phyloP scores from a whole-genome alignment of 2,113 vertebrate genomes.

The Mus musculus region GRCm39 chr3:38247501-38248000 shows the following conservation, averaged over 20 bases:
- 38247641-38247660: neutral
- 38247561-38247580: neutral
- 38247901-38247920: neutral
- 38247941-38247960: neutral
- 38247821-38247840: too few relatives aligned
- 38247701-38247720: neutral
- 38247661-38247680: neutral
- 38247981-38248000: neutral
- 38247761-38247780: neutral
- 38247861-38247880: neutral
- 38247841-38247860: neutral
- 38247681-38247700: neutral
- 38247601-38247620: neutral
- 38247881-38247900: neutral
- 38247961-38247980: neutral
- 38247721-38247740: neutral
- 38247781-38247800: neutral
- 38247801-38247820: neutral
- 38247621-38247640: neutral
- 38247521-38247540: neutral
- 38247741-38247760: neutral
- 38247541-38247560: neutral
- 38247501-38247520: neutral
- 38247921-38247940: neutral
- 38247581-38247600: neutral